Percentiles rank a stretch among this genome's conserved stretches.
Conservation (phyloP, 1,140 invertebrate species). For the Zelostemma sp. region DNA sequence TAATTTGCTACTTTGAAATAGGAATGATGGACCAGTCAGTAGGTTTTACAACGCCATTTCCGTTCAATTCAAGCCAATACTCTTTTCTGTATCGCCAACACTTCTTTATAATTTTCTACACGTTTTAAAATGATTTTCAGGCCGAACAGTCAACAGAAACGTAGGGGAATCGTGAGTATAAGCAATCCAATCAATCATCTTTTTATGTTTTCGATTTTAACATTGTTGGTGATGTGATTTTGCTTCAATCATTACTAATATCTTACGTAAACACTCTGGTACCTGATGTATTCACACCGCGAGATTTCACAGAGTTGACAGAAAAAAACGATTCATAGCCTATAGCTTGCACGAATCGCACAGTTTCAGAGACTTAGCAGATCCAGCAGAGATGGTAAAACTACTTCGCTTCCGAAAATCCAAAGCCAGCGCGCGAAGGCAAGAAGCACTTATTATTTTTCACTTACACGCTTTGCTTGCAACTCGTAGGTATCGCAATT, state of each 20-base stretch:
- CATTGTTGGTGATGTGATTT: slow-evolving; percentile 8
- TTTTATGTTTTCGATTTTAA: no score
- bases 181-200: slow-evolving; percentile 6
- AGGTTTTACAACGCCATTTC: background rate
- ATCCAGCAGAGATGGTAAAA: slow-evolving; percentile 64
- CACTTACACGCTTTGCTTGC: slow-evolving; percentile 33
- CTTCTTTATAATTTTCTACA: background rate
- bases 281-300: slow-evolving; percentile 5
- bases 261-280: slow-evolving; percentile 11
- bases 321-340: slow-evolving; percentile 25
- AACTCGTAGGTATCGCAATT: slow-evolving; percentile 22
- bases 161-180: slow-evolving; percentile 68
- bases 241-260: slow-evolving; percentile 54
- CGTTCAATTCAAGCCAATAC: no score
- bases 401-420: slow-evolving; percentile 66
- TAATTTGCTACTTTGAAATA: background rate
- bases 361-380: slow-evolving; percentile 66
- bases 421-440: slow-evolving; percentile 66
- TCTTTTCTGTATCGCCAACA: no score
- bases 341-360: slow-evolving; percentile 54
- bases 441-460: slow-evolving; percentile 61
- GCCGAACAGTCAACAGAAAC: slow-evolving; percentile 56
- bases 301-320: slow-evolving; percentile 20
- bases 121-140: slow-evolving; percentile 54
- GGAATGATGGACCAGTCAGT: slow-evolving; percentile 24